Percentiles rank a stretch among this genome's conserved stretches.
These are phyloP conservation scores for Mormyrops attenuatus DNA, from an alignment of 2,797 vertebrate species.

Conservation along the genomic window DNA sequence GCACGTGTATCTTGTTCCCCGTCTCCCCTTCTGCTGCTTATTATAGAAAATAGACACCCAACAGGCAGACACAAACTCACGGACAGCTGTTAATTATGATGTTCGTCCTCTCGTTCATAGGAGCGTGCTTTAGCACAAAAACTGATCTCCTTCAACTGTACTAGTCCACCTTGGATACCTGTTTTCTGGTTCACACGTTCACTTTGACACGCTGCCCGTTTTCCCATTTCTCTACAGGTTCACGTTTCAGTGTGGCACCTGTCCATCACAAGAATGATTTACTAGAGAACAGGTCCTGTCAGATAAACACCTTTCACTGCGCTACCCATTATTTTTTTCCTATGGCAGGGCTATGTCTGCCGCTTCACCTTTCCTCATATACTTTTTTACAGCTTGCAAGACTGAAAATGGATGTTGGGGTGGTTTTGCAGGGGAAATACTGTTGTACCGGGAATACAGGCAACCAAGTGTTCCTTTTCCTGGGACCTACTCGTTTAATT, in stretches of 20 bases:
- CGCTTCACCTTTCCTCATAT: background rate
- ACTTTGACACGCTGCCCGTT: background rate
- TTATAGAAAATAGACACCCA: background rate
- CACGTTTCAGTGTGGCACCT: background rate
- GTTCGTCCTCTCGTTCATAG: background rate
- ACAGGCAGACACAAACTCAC: background rate
- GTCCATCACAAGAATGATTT: background rate
- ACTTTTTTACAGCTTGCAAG: background rate
- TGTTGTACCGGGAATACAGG: background rate
- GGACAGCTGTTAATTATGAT: background rate
- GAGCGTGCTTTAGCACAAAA: background rate
- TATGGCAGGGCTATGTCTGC: background rate
- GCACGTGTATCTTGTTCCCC: background rate
- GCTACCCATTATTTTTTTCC: background rate
- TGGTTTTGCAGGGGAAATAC: background rate
- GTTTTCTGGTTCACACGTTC: background rate
- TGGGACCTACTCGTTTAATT: slow-evolving; percentile 39
- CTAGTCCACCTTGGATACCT: background rate
- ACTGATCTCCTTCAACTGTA: background rate
- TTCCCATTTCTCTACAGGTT: background rate
- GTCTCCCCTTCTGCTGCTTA: background rate
- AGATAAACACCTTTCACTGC: background rate
- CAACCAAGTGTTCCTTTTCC: background rate
- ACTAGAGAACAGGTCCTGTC: background rate
- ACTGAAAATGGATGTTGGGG: background rate